Evolutionary conservation across 2,797 vertebrate species (phyloP).

Genomic region (Sebastes nivosus): DNA sequence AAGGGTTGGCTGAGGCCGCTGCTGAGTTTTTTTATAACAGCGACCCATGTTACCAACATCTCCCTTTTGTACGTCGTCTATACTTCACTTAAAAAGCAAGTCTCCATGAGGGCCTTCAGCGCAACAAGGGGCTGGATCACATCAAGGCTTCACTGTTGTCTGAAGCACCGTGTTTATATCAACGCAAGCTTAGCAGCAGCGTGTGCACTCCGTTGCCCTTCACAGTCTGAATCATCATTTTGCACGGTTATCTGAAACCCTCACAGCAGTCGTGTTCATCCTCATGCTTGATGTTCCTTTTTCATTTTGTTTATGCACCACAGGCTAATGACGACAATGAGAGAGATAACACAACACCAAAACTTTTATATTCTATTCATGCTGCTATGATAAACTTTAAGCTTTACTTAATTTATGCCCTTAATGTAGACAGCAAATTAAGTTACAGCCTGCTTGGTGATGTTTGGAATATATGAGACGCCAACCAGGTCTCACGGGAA

Average conservation of each 20-base stretch:
- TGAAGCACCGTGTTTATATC: slow-evolving; percentile 1
- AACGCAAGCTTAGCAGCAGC: not conserved
- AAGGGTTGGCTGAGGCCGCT: slow-evolving; percentile 36
- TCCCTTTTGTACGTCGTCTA: slow-evolving; percentile 11
- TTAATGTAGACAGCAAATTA: not conserved
- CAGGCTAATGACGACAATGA: not conserved
- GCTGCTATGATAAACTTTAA: not conserved
- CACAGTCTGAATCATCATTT: slow-evolving; percentile 24
- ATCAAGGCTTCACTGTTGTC: not conserved
- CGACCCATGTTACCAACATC: slow-evolving; percentile 24
- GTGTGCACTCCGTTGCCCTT: slow-evolving; percentile 16
- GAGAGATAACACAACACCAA: not conserved
- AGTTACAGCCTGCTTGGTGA: not conserved
- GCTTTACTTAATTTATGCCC: not conserved
- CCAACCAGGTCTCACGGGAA: too few species aligned
- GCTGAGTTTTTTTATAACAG: slow-evolving; percentile 48
- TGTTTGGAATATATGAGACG: not conserved
- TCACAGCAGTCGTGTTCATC: not conserved
- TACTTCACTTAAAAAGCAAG: slow-evolving; percentile 3
- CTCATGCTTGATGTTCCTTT: not conserved
- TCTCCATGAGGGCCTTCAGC: not conserved
- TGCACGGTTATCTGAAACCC: slow-evolving; percentile 3
- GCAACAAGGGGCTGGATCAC: not conserved
- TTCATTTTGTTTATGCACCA: not conserved
- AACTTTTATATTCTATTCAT: not conserved